phyloP scores from a whole-genome alignment of 2,113 vertebrate species.

The Chionomys nivalis region DNA sequence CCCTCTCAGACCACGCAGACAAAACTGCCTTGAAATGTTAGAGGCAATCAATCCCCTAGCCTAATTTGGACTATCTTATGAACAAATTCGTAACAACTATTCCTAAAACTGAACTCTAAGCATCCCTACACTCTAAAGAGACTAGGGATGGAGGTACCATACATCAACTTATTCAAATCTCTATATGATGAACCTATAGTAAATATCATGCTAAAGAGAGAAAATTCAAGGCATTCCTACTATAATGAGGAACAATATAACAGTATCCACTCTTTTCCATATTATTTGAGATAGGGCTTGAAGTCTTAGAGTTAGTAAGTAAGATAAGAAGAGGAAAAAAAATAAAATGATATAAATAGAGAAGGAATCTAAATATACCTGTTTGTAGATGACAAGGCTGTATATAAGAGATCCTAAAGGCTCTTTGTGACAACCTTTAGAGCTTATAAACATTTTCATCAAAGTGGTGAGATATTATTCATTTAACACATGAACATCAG shows the following conservation, averaged over 20 bases:
- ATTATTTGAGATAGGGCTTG: neutral
- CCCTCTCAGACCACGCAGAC: neutral
- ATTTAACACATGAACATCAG: no score
- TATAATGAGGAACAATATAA: neutral
- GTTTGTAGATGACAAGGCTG: neutral
- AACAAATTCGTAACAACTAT: neutral
- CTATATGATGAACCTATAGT: neutral
- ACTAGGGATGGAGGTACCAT: neutral
- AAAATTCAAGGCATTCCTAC: neutral
- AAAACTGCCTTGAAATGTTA: neutral
- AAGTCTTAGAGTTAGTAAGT: neutral
- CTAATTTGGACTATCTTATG: neutral
- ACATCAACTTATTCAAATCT: neutral
- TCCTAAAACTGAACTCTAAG: neutral
- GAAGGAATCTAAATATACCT: neutral
- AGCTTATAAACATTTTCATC: neutral
- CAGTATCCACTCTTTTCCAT: neutral
- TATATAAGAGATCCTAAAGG: neutral
- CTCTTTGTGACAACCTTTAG: neutral
- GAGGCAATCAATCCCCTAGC: neutral
- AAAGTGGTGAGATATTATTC: no score
- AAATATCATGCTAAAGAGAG: neutral
- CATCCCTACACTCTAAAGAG: neutral
- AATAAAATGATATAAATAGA: neutral
- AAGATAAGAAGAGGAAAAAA: neutral